A percentile compares a stretch with the other conserved stretches of the same genome.
Conservation (phyloP, 2,113 vertebrate genomes). For the Rhodinocichla rosea region DNA sequence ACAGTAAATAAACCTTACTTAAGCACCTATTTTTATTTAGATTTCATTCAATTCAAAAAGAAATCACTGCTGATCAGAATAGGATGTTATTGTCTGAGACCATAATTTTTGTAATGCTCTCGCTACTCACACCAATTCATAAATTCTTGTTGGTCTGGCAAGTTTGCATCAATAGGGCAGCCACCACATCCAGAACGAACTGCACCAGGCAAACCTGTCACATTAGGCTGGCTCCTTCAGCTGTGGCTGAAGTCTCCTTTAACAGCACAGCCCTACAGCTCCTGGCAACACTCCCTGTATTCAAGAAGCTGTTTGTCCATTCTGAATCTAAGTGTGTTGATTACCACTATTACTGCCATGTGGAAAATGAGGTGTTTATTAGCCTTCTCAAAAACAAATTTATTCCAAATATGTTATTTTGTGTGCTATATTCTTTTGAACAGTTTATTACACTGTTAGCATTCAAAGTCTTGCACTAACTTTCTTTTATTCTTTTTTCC, state of each 20-base stretch:
- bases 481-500: not conserved
- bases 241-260: not conserved
- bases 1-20: not conserved
- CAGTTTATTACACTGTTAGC: not conserved
- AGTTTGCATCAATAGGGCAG: not conserved
- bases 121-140: not conserved
- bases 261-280: not conserved
- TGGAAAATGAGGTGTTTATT: constrained; percentile 13
- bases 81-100: not conserved
- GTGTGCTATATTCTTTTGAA: not conserved
- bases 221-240: not conserved
- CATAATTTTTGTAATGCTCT: fast-evolving
- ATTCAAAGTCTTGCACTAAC: not conserved
- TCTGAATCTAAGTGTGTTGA: not conserved
- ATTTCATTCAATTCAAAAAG: not conserved
- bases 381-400: not conserved
- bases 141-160: not conserved
- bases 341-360: not conserved
- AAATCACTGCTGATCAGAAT: not conserved
- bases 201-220: not conserved
- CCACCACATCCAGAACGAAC: not conserved
- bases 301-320: not conserved
- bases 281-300: not conserved
- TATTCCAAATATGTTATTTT: not conserved
- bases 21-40: not conserved